Evolutionary conservation across 2,888 invertebrate species (phyloP), one percentile per base, ranked within the genome.

Genomic region (Ennomos fuscantarius): DNA sequence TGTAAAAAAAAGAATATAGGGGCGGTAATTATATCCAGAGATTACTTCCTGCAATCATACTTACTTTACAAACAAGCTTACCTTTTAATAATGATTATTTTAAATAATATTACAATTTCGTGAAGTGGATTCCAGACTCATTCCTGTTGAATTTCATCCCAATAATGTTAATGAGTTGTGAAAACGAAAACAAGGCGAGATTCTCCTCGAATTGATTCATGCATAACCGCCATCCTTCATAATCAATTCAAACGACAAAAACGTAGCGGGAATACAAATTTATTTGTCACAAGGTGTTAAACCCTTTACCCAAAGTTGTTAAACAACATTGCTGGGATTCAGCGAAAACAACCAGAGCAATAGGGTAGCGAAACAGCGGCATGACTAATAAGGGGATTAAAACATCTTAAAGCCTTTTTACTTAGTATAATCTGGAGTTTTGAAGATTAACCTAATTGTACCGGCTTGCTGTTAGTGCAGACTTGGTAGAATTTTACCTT

Each of bases 341-440:
- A 57, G 58, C 63, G 58, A 44, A 52, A 58, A 59, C 61, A 64
- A 62, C 62, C 62, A 49, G 52, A 56, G 56, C 69, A 73, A 72
- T 70, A 72, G 65, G 69, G 68, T 66, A 64, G 63, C 63, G 62
- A 70, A 72, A 74, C 75, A 77, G 70, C 70, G 59, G 72, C 73
- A 74, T 74, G 73, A 74, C 79, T 79, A 79, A 79, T 81, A 76
- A 74, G 73, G 55, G 76, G 78, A 78, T 76, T 76, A 75, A 73
- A 68, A 73, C 72, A 71, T 78, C 75, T 79, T 78, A 74, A 76
- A 81, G 74, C 73, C 78, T 78, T 79, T 79, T 81, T 79, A 79
- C 75, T 78, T 73, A 76, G 70, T 78, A 76, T 73, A 76, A 76
- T 76, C 76, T 65, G 58, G 73, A 76, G 68, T 77, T 75, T 74